A percentile compares a stretch with the other conserved stretches of the same genome.
Conservation (phyloP, 2,797 vertebrate genomes). For the Otolemur crassicaudatus region DNA sequence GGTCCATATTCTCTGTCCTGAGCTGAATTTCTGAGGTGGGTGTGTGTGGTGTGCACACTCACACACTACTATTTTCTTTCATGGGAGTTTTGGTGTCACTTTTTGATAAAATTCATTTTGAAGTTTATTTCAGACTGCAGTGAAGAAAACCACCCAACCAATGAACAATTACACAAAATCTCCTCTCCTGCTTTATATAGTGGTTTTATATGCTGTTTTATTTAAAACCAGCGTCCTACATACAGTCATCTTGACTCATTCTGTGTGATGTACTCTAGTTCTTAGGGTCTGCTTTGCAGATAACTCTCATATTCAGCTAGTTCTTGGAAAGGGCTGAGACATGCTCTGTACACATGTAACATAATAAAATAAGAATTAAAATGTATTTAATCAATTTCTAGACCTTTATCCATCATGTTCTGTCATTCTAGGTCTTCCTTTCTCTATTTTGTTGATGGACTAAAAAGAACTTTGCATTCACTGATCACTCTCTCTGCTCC, state of each 20-base stretch:
- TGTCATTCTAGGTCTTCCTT: neutral
- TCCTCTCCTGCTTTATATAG: neutral
- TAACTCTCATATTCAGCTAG: neutral
- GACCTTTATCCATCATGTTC: neutral
- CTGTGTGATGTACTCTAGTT: neutral
- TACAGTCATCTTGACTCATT: neutral
- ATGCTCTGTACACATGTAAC: neutral
- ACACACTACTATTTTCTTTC: neutral
- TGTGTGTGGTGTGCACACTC: fast-evolving
- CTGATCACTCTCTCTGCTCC: fast-evolving
- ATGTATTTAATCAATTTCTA: neutral
- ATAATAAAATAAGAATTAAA: neutral
- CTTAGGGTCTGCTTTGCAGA: neutral
- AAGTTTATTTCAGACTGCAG: conserved; percentile 39
- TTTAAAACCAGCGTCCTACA: neutral
- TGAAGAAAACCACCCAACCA: neutral
- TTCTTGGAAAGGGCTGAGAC: neutral
- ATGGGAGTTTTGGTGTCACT: neutral
- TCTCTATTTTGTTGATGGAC: neutral
- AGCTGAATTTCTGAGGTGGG: neutral
- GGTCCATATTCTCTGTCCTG: neutral
- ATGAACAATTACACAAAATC: neutral
- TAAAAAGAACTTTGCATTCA: neutral
- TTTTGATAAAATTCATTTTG: conserved; percentile 42
- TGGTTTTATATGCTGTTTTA: neutral